phyloP scores from a whole-genome alignment of 2,797 vertebrate species.

The Etheostoma nigrum region DNA sequence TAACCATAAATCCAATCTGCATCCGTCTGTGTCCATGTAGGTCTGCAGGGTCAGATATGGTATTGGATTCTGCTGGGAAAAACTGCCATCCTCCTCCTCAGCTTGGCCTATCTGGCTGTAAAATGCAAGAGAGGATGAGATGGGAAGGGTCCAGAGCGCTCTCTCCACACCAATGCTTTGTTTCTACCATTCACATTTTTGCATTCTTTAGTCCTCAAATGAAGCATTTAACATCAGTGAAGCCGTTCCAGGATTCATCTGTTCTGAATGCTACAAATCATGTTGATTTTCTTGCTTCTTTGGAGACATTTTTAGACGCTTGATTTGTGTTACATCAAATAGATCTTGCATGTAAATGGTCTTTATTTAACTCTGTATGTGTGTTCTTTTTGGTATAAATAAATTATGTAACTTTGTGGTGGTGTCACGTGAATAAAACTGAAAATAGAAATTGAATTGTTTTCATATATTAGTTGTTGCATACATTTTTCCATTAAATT shows the following conservation, averaged over 20 bases:
- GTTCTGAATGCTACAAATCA: not conserved
- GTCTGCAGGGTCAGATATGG: slow-evolving; percentile 57
- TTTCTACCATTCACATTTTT: not conserved
- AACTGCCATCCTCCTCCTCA: slow-evolving; percentile 40
- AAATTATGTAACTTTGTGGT: not conserved
- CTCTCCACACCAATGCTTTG: not conserved
- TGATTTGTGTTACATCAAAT: slow-evolving; percentile 1
- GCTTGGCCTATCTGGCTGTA: slow-evolving; percentile 21
- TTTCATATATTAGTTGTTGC: too few relatives aligned
- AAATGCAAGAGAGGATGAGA: slow-evolving; percentile 25
- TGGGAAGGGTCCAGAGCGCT: not conserved
- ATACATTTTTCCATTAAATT: too few relatives aligned
- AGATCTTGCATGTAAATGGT: not conserved
- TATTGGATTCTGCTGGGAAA: slow-evolving; percentile 64
- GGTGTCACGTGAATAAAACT: too few relatives aligned
- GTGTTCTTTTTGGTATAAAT: not conserved
- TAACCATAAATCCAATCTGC: not conserved
- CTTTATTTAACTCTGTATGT: not conserved
- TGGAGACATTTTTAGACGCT: not conserved
- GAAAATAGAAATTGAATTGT: too few relatives aligned
- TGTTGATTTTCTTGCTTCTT: not conserved
- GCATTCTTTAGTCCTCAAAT: not conserved
- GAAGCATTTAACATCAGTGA: not conserved
- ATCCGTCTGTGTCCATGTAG: slow-evolving; percentile 32
- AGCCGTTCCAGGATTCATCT: not conserved